A percentile compares a stretch with the other conserved stretches of the same genome.
Conservation (phyloP, 2,888 invertebrate species). For the Allygus modestus region DNA sequence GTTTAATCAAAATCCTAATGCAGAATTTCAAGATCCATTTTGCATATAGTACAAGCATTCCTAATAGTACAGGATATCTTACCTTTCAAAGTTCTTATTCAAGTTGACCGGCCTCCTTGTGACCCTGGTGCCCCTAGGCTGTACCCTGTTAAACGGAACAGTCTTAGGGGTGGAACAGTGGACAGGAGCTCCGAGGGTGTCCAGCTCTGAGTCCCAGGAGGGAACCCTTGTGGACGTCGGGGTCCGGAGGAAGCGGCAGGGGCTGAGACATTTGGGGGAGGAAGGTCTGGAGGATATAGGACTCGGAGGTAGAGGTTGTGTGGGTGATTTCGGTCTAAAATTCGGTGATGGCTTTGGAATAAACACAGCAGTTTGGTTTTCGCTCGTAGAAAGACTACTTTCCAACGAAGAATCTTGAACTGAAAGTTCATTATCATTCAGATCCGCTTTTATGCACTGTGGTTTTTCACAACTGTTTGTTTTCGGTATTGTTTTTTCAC, state of each 20-base stretch:
- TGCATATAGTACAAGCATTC: too few species aligned
- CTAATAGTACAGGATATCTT: too few species aligned
- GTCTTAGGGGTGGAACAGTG: constrained; percentile 76
- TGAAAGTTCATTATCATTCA: neutral
- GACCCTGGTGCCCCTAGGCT: constrained; percentile 49
- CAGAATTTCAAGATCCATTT: too few species aligned
- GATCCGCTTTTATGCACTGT: neutral
- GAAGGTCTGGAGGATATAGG: constrained; percentile 23
- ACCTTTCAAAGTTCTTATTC: constrained; percentile 56
- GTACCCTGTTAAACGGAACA: constrained; percentile 20
- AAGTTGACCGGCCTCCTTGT: constrained; percentile 45
- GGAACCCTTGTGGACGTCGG: constrained; percentile 60
- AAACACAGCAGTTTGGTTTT: constrained; percentile 41
- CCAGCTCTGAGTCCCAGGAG: constrained; percentile 34
- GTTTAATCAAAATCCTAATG: too few species aligned
- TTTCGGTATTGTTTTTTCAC: constrained; percentile 11
- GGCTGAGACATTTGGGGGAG: neutral
- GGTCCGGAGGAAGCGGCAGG: neutral
- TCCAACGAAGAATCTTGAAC: constrained; percentile 21
- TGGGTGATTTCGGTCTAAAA: neutral
- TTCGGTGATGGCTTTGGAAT: constrained; percentile 34
- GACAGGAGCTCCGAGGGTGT: constrained; percentile 72
- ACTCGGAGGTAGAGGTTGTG: neutral
- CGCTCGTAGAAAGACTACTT: constrained; percentile 18
- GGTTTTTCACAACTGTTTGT: neutral